phyloP scores from a whole-genome alignment of 2,888 invertebrate genomes.

The Xylocampa areola region DNA sequence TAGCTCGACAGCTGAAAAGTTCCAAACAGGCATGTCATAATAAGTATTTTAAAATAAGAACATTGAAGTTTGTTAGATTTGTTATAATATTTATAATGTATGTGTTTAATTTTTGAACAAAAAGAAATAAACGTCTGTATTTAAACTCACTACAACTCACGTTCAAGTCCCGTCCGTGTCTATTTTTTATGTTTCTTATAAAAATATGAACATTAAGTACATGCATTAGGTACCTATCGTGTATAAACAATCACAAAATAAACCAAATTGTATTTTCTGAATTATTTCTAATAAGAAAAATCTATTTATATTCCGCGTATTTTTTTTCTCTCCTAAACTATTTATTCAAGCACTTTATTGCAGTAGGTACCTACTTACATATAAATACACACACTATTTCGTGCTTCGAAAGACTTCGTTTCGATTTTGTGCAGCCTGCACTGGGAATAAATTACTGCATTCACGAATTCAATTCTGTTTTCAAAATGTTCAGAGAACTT shows the following conservation, averaged over 20 bases:
- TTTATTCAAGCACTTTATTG: neutral
- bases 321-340: neutral
- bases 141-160: too few relatives aligned
- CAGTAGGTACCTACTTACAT: too few relatives aligned
- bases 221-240: too few relatives aligned
- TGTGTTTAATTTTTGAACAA: too few relatives aligned
- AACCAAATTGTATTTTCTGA: too few relatives aligned
- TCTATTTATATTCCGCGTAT: neutral
- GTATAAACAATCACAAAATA: too few relatives aligned
- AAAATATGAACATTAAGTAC: too few relatives aligned
- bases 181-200: too few relatives aligned
- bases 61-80: neutral
- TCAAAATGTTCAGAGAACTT: conserved; percentile 48
- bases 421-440: conserved; percentile 5
- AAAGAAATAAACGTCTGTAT: too few relatives aligned
- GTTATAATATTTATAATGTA: too few relatives aligned
- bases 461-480: conserved; percentile 54
- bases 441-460: conserved; percentile 40
- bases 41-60: conserved; percentile 3
- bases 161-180: too few relatives aligned
- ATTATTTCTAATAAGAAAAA: neutral
- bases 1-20: conserved; percentile 15
- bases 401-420: conserved; percentile 13
- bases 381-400: neutral
- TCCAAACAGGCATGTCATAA: conserved; percentile 4